Evolutionary conservation across 2,888 invertebrate genomes (phyloP).

Genomic region (Danaus chrysippus): DNA sequence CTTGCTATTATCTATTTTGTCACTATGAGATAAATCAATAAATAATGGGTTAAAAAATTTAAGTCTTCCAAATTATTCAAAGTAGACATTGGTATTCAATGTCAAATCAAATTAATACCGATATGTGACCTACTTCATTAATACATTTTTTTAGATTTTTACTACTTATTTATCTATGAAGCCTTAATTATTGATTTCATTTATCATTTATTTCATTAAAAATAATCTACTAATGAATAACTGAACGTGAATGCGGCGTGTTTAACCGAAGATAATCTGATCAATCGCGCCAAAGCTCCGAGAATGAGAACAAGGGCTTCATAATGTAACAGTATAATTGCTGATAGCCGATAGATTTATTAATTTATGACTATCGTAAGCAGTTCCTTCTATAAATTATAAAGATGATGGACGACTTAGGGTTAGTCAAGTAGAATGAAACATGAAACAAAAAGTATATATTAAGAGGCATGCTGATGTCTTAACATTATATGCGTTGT

Average conservation of each 20-base stretch:
- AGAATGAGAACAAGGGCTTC: constrained; percentile 29
- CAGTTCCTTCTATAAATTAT: constrained; percentile 48
- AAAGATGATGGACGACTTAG: constrained; percentile 10
- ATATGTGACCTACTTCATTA: constrained; percentile 5
- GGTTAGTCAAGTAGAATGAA: constrained; percentile 5
- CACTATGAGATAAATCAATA: too few relatives aligned
- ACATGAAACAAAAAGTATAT: neutral
- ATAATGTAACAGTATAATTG: constrained; percentile 32
- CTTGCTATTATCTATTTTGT: too few relatives aligned
- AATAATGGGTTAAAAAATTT: too few relatives aligned
- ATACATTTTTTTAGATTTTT: neutral
- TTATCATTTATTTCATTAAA: constrained; percentile 31
- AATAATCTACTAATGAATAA: constrained; percentile 29
- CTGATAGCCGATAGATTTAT: constrained; percentile 54
- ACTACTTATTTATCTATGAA: constrained; percentile 11
- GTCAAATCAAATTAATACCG: neutral
- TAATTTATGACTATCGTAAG: constrained; percentile 60
- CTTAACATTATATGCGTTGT: too few relatives aligned
- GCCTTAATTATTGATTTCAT: constrained; percentile 31
- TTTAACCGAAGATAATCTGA: constrained; percentile 30
- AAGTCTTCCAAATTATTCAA: neutral
- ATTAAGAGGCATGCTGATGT: neutral
- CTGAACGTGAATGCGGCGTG: constrained; percentile 30
- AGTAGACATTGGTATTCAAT: neutral
- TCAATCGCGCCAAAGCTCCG: constrained; percentile 30